These are phyloP conservation scores for Galleria mellonella DNA, from an alignment of 1,140 invertebrate genomes.

Conservation along the genomic window DNA sequence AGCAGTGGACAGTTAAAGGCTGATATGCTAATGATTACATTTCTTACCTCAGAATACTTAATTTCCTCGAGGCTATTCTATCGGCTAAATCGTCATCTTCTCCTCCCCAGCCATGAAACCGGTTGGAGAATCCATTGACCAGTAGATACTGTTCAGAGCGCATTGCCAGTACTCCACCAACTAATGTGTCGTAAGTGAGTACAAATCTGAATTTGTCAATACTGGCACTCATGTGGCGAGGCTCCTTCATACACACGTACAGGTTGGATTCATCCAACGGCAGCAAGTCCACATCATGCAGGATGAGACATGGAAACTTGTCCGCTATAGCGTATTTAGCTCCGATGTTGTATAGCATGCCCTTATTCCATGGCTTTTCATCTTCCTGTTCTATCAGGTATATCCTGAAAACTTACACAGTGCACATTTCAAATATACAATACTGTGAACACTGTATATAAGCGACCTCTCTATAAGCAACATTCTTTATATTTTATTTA, in stretches of 20 bases:
- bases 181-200: conserved; percentile 82
- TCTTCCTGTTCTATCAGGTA: conserved; percentile 92
- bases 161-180: conserved; percentile 86
- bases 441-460: no score
- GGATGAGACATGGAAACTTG: conserved; percentile 91
- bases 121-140: conserved; percentile 94
- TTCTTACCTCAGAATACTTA: conserved; percentile 36
- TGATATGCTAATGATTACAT: no score
- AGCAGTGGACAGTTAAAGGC: no score
- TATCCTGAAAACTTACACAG: conserved; percentile 74
- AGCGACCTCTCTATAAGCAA: no score
- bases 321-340: conserved; percentile 83
- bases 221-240: conserved; percentile 94
- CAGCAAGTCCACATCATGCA: conserved; percentile 97
- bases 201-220: conserved; percentile 88
- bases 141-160: conserved; percentile 80
- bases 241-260: conserved; percentile 90
- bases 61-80: conserved; percentile 60
- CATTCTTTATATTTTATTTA: no score
- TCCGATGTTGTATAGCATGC: conserved; percentile 92
- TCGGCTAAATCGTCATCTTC: conserved; percentile 94
- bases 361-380: conserved; percentile 91
- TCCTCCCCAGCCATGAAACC: conserved; percentile 92
- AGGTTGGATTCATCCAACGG: conserved; percentile 92
- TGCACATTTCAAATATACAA: neutral